A percentile compares a stretch with the other conserved stretches of the same genome.
These are phyloP conservation scores for Acanthurus lineatus DNA, from an alignment of 2,797 vertebrate genomes.

Conservation along the genomic window DNA sequence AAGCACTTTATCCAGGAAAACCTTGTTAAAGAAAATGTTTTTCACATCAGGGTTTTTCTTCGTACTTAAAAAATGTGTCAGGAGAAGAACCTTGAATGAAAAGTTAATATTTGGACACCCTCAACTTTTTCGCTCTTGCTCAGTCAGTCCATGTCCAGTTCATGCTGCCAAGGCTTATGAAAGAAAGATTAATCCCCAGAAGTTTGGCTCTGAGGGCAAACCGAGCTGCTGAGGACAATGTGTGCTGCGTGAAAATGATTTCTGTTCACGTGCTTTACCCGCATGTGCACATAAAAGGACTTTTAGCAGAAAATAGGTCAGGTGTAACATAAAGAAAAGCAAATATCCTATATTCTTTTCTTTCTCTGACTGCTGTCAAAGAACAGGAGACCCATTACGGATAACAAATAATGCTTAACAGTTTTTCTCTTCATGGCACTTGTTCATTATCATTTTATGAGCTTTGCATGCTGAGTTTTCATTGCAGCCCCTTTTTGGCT, in stretches of 20 bases:
- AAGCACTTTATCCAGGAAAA: too few species aligned
- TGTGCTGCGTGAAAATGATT: conserved; percentile 14
- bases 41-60: too few species aligned
- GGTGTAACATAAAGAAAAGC: not conserved
- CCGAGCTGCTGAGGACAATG: conserved; percentile 8
- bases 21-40: too few species aligned
- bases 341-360: not conserved
- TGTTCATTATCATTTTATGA: conserved; percentile 30
- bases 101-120: conserved; percentile 3
- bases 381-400: not conserved
- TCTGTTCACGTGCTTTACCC: not conserved
- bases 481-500: conserved; percentile 17
- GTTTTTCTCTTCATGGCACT: conserved; percentile 24
- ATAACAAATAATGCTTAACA: not conserved
- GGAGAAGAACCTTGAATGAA: not conserved
- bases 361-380: not conserved
- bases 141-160: not conserved
- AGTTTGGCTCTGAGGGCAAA: conserved; percentile 17
- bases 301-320: conserved; percentile 18
- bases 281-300: conserved; percentile 12
- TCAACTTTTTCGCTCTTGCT: not conserved
- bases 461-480: conserved; percentile 23
- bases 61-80: too few species aligned
- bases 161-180: not conserved
- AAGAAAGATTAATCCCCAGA: conserved; percentile 12